Evolutionary conservation across 2,113 vertebrate genomes (phyloP), one percentile per base, ranked within the genome.

Genomic region (Kryptolebias marmoratus): DNA sequence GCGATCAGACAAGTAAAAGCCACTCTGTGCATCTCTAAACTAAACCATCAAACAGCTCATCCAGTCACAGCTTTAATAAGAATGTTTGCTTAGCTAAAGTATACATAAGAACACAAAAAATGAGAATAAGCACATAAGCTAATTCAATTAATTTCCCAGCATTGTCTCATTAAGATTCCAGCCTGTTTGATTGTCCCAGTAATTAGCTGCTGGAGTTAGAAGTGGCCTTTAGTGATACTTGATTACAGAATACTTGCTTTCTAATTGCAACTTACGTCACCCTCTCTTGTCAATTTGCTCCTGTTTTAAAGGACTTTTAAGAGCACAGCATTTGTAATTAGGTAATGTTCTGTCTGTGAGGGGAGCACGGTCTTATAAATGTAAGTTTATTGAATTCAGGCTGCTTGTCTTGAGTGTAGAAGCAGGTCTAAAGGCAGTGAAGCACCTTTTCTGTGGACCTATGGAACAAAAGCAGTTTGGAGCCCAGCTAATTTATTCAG

Each of bases 201-300:
- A 77, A 88, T 91, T 89, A 82, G 66, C 82, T 68, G 42, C 84
- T 75, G 58, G 73, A 67, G 63, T 12, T 63, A 84, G 64, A 79
- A 88, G 80, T 75, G 69, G 75, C 71, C 31, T 47, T 69, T 59
- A 83, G 70, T 58, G 3, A 78, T 64, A 71, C 71, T 75, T 87
- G 86, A 90, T 84, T 75, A 76, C 82, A 83, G 77, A 61, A 63
- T 57, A 59, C 77, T 83, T 8, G 4, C 66, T 78, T 66, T 70
- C 77, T 87, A 86, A 90, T 90, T 84, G 74, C 3, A 50, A 54
- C 71, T 88, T 77, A 83, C 85, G 44, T 92, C 89, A 92, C 73
- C 80, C 30, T 49, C 76, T 73, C 71, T 47, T 65, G 31, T 68
- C 80, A 77, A 85, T 88, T 89, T 82, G 79, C 79, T 84, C 42